These are phyloP conservation scores for Prenolepis imparis DNA, from an alignment of 2,888 invertebrate species.

Conservation along the genomic window DNA sequence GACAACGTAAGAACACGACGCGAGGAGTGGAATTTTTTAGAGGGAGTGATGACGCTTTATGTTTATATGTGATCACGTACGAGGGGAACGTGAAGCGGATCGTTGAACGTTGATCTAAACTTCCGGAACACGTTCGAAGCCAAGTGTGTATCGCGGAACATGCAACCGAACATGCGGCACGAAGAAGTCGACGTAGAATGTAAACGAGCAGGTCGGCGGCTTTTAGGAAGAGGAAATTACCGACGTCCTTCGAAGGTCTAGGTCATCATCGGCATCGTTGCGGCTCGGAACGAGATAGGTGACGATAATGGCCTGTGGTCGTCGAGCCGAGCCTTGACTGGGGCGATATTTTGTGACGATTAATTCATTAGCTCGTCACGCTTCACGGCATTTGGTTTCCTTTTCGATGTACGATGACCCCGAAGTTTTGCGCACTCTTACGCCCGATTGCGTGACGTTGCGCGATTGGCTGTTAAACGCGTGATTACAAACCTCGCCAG, in stretches of 20 bases:
- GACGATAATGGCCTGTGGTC: constrained; percentile 44
- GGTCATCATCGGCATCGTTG: constrained; percentile 70
- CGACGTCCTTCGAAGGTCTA: constrained; percentile 76
- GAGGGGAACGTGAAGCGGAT: constrained; percentile 11
- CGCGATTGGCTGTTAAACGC: constrained; percentile 77
- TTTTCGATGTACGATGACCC: constrained; percentile 71
- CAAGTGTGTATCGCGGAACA: neutral
- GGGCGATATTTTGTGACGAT: constrained; percentile 73
- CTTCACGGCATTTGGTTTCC: constrained; percentile 70
- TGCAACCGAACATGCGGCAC: constrained; percentile 38
- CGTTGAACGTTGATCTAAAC: constrained; percentile 34
- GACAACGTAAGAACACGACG: neutral
- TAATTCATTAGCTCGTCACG: constrained; percentile 80
- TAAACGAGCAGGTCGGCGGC: constrained; percentile 60
- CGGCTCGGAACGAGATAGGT: constrained; percentile 3
- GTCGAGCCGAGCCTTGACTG: constrained; percentile 38
- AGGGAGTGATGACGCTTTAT: neutral
- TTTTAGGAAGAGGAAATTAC: constrained; percentile 66
- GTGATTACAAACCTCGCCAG: constrained; percentile 77
- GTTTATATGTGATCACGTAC: neutral
- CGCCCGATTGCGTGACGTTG: constrained; percentile 79
- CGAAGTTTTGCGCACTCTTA: constrained; percentile 59
- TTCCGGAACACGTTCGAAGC: constrained; percentile 35
- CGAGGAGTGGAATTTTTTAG: neutral
- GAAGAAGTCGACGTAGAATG: constrained; percentile 58